phyloP scores from a whole-genome alignment of 2,113 vertebrate genomes.

The Montifringilla adamsi region DNA sequence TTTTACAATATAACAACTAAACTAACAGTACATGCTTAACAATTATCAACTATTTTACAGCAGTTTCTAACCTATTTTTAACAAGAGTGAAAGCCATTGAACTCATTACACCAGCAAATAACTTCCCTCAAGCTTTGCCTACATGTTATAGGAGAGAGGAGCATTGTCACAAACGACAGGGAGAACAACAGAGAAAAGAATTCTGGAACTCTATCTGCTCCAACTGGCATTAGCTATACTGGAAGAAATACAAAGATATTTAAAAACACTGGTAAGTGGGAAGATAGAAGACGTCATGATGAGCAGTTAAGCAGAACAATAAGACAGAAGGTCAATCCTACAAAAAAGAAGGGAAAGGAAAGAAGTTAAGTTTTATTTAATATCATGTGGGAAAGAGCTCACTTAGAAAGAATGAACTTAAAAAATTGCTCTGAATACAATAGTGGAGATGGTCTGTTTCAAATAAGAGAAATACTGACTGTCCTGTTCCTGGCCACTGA shows the following conservation, averaged over 20 bases:
- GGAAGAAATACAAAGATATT: not conserved
- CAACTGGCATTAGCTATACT: not conserved
- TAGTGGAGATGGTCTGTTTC: not conserved
- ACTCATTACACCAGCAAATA: not conserved
- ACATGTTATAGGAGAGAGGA: not conserved
- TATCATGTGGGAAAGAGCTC: not conserved
- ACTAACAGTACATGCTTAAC: no score
- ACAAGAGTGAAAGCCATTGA: not conserved
- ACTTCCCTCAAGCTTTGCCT: not conserved
- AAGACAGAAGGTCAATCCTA: not conserved
- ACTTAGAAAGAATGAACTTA: not conserved
- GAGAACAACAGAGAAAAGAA: not conserved
- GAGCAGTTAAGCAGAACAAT: not conserved
- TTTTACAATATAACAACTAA: no score
- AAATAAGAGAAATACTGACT: not conserved
- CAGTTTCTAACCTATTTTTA: no score
- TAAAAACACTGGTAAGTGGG: not conserved
- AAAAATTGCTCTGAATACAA: not conserved
- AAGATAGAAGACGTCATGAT: not conserved
- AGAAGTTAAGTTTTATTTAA: not conserved
- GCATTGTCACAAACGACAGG: rapidly evolving
- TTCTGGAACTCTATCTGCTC: not conserved
- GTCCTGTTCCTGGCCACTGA: not conserved
- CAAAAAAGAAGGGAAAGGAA: not conserved
- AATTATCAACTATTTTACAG: no score